Percentiles rank a stretch among this genome's conserved stretches.
Conservation (phyloP, 2,113 vertebrate genomes). For the Triplophysa rosa region DNA sequence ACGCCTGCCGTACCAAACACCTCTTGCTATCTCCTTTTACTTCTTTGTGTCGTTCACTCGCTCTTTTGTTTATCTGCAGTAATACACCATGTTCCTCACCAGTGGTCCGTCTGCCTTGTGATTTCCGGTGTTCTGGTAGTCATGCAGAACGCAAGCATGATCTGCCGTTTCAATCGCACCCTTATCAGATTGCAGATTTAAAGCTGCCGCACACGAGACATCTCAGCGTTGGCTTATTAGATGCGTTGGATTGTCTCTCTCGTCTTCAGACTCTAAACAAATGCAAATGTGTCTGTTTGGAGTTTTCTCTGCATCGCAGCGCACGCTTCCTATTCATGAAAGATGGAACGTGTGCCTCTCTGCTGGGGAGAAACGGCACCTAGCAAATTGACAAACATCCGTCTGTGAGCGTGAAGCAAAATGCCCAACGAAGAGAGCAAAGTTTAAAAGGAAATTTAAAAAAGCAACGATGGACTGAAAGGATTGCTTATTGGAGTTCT, state of each 20-base stretch:
- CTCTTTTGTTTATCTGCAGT: slow-evolving; percentile 12
- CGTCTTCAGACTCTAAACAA: slow-evolving; percentile 49
- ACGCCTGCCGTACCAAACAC: no score
- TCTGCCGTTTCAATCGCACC: slow-evolving; percentile 40
- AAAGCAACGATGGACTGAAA: neutral
- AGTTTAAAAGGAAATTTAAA: slow-evolving; percentile 21
- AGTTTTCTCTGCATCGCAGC: slow-evolving; percentile 41
- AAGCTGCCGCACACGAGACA: slow-evolving; percentile 22
- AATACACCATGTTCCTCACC: neutral
- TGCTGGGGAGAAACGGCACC: slow-evolving; percentile 11
- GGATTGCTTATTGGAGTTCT: neutral
- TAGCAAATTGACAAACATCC: slow-evolving; percentile 29
- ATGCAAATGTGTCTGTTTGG: slow-evolving; percentile 44
- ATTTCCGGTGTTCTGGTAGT: slow-evolving; percentile 38
- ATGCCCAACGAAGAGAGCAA: slow-evolving; percentile 11
- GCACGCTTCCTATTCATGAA: slow-evolving; percentile 44
- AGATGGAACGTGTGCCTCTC: slow-evolving; percentile 44
- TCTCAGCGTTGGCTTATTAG: slow-evolving; percentile 30
- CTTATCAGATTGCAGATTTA: slow-evolving; percentile 33
- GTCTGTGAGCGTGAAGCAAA: neutral
- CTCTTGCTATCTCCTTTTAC: neutral
- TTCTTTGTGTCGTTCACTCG: neutral
- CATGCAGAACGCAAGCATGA: slow-evolving; percentile 27
- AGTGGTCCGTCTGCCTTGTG: slow-evolving; percentile 3
- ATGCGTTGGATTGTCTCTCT: slow-evolving; percentile 14